These are phyloP conservation scores for Cryptophagus acutangulus DNA, from an alignment of 2,888 invertebrate genomes.

Conservation along the genomic window DNA sequence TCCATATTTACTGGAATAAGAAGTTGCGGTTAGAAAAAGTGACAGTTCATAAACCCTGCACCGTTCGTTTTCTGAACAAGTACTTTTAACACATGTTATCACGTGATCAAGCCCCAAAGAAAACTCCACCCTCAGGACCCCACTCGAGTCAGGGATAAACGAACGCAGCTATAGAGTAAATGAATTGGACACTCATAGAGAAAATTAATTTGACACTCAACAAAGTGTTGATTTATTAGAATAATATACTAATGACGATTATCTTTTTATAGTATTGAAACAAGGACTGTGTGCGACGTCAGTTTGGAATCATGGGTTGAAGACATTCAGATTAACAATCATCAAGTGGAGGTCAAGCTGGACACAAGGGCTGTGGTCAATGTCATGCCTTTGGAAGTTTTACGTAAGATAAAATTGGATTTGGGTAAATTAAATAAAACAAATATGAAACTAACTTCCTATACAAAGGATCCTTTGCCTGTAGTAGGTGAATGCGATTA, in stretches of 20 bases:
- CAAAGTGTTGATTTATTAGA: not conserved
- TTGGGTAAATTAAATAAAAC: constrained; percentile 6
- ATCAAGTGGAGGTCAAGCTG: constrained; percentile 11
- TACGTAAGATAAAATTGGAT: constrained; percentile 6
- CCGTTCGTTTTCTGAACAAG: too few species aligned
- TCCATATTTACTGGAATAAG: too few species aligned
- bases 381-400: constrained; percentile 11
- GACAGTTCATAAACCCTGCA: too few species aligned
- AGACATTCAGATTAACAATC: not conserved
- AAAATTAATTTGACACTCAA: not conserved
- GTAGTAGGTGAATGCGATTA: constrained; percentile 14
- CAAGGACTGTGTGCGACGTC: not conserved
- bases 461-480: constrained; percentile 14
- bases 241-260: constrained; percentile 5
- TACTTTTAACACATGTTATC: too few species aligned
- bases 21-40: too few species aligned
- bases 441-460: constrained; percentile 13
- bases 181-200: not conserved
- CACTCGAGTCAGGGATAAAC: too few species aligned
- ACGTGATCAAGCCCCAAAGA: too few species aligned
- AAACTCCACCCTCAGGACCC: too few species aligned
- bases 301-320: constrained; percentile 9
- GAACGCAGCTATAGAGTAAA: too few species aligned
- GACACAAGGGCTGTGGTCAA: constrained; percentile 18
- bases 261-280: constrained; percentile 6